Conservation (phyloP, 2,888 invertebrate genomes). For the Drosophila lutescens region DNA sequence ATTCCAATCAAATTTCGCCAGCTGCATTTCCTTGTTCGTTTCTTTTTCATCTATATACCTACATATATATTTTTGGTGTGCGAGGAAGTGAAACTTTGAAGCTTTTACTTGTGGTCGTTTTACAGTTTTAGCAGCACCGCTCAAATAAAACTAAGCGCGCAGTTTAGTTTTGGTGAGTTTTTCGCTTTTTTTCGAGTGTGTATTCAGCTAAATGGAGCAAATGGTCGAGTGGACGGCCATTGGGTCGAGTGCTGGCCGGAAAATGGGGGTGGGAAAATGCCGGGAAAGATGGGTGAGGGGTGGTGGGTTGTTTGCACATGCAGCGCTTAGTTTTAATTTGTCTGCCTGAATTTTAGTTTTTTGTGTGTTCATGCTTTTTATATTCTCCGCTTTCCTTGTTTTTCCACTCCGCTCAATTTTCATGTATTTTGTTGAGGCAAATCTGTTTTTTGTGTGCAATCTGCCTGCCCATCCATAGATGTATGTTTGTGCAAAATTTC, state of each 20-base stretch:
- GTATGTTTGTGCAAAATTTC: slow-evolving; percentile 31
- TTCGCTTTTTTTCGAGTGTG: slow-evolving; percentile 31
- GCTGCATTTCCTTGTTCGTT: slow-evolving; percentile 2
- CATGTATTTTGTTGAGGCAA: slow-evolving; percentile 45
- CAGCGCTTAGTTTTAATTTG: slow-evolving; percentile 78
- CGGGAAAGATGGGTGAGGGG: neutral
- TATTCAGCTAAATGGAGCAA: slow-evolving; percentile 71
- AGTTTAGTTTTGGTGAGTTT: slow-evolving; percentile 35
- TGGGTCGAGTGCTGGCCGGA: slow-evolving; percentile 62
- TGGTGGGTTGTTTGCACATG: slow-evolving; percentile 63
- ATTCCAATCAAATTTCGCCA: slow-evolving; percentile 29
- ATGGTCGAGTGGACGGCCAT: slow-evolving; percentile 73
- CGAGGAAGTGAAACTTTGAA: slow-evolving; percentile 29
- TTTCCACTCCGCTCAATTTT: slow-evolving; percentile 27
- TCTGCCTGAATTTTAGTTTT: slow-evolving; percentile 67
- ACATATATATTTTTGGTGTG: slow-evolving; percentile 34
- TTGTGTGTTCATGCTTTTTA: slow-evolving; percentile 61
- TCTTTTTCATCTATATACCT: neutral
- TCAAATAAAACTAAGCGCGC: slow-evolving; percentile 54
- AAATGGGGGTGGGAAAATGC: neutral
- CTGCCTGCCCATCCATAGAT: slow-evolving; percentile 20
- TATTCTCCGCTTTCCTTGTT: slow-evolving; percentile 12
- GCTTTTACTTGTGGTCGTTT: slow-evolving; percentile 46
- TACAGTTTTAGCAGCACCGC: slow-evolving; percentile 64
- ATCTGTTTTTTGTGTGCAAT: slow-evolving; percentile 57